Conservation (phyloP, 2,797 vertebrate genomes). For the Acridotheres tristis region DNA sequence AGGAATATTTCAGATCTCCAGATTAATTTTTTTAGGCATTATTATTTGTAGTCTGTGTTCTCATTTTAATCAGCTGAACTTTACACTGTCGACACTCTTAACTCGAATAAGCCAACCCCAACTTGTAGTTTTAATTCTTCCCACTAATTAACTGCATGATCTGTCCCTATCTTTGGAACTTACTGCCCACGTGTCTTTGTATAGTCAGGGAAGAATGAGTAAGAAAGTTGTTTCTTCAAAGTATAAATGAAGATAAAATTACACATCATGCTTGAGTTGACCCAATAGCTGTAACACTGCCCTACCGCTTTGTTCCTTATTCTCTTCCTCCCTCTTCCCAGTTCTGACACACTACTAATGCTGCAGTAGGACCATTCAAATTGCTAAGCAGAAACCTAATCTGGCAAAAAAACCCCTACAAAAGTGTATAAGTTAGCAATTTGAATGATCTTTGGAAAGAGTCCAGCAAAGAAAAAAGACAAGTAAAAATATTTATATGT, state of each 20-base stretch:
- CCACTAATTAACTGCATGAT: not conserved
- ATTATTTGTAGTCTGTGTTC: not conserved
- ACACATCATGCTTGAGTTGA: not conserved
- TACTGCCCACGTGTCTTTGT: not conserved
- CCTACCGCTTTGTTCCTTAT: not conserved
- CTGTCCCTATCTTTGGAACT: not conserved
- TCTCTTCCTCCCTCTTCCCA: not conserved
- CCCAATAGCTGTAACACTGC: not conserved
- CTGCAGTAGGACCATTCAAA: not conserved
- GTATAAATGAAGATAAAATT: not conserved
- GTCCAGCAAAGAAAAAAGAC: not conserved
- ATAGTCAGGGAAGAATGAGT: not conserved
- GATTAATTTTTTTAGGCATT: not conserved
- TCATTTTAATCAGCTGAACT: not conserved
- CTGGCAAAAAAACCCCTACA: not conserved
- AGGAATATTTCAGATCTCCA: not conserved
- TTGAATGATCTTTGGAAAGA: constrained; percentile 1
- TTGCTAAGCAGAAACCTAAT: not conserved
- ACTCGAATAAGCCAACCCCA: not conserved
- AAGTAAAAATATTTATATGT: not conserved
- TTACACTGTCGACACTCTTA: not conserved
- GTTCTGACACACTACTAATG: not conserved
- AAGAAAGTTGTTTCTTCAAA: not conserved
- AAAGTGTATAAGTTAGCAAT: not conserved
- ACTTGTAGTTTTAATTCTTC: not conserved